A percentile compares a stretch with the other conserved stretches of the same genome.
Conservation (phyloP, 2,888 invertebrate genomes). For the Globia sparganii region DNA sequence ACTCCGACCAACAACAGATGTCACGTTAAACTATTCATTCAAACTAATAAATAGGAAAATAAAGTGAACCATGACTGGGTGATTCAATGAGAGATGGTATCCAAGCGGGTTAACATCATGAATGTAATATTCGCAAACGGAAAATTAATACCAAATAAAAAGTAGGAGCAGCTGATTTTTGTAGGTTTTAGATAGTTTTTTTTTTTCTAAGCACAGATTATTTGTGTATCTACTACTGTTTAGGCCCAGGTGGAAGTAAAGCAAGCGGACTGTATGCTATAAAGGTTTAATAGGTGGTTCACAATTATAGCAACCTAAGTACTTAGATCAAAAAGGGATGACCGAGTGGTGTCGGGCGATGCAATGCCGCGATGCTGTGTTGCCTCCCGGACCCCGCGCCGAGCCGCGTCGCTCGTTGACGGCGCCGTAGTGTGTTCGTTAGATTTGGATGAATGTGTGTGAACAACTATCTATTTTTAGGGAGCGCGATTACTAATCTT, state of each 20-base stretch:
- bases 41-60: slow-evolving; percentile 23
- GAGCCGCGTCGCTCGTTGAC: too few species aligned
- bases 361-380: too few species aligned
- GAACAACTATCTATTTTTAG: slow-evolving; percentile 13
- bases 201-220: not conserved
- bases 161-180: not conserved
- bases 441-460: too few species aligned
- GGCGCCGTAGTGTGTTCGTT: too few species aligned
- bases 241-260: too few species aligned
- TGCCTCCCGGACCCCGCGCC: too few species aligned
- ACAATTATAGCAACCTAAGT: too few species aligned
- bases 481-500: slow-evolving; percentile 8
- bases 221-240: not conserved
- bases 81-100: not conserved
- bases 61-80: slow-evolving; percentile 22
- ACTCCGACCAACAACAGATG: slow-evolving; percentile 23
- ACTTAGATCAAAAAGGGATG: too few species aligned
- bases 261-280: too few species aligned
- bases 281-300: too few species aligned
- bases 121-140: slow-evolving; percentile 2
- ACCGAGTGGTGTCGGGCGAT: too few species aligned
- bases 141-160: not conserved
- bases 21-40: slow-evolving; percentile 24
- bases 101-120: not conserved
- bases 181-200: slow-evolving; percentile 7